phyloP scores from a whole-genome alignment of 2,797 vertebrate species.

The Mergus octosetaceus region DNA sequence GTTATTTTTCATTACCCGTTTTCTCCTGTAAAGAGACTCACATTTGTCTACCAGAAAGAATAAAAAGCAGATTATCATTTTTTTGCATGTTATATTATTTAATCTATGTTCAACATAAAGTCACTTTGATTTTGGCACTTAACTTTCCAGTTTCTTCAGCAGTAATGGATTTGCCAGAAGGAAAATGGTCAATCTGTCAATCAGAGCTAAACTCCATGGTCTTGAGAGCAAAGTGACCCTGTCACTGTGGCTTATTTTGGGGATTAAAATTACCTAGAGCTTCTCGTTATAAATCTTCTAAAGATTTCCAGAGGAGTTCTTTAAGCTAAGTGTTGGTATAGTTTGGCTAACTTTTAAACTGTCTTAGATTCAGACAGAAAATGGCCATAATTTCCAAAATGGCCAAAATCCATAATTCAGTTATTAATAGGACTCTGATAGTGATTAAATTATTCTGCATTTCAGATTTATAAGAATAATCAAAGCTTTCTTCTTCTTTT shows the following conservation, averaged over 20 bases:
- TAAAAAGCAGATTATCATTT: neutral
- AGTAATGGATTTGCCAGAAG: neutral
- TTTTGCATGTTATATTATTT: neutral
- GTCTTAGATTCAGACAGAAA: neutral
- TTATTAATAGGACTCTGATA: neutral
- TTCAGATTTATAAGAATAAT: neutral
- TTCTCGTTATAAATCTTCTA: neutral
- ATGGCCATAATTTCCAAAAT: neutral
- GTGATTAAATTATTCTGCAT: neutral
- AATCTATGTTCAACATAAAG: neutral
- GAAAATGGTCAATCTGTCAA: neutral
- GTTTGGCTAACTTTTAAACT: neutral
- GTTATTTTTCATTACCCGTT: neutral
- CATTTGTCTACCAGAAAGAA: neutral
- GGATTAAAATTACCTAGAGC: neutral
- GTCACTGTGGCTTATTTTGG: neutral
- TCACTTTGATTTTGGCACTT: neutral
- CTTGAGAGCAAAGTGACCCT: neutral
- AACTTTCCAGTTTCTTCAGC: neutral
- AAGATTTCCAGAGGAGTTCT: constrained; percentile 1
- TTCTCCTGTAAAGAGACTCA: neutral
- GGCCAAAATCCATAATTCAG: neutral
- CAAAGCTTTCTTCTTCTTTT: neutral
- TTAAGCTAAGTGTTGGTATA: neutral
- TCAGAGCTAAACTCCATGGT: neutral